phyloP scores from a whole-genome alignment of 2,888 invertebrate species.

The Macaria notata region DNA sequence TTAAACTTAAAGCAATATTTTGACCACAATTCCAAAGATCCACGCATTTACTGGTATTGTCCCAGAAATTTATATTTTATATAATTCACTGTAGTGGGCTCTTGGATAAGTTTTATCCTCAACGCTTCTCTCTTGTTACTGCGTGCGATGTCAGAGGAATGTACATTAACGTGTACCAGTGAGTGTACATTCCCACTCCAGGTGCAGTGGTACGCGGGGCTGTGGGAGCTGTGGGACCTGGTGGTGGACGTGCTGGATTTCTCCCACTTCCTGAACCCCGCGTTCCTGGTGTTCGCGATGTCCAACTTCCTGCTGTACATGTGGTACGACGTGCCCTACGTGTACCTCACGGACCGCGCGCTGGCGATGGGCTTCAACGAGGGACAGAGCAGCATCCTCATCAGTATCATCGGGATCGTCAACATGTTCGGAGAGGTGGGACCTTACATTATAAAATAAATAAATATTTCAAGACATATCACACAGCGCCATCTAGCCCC shows the following conservation, averaged over 20 bases:
- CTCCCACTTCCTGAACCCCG: conserved; percentile 88
- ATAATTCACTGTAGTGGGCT: too few relatives aligned
- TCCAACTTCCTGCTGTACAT: conserved; percentile 95
- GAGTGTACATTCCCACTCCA: conserved; percentile 37
- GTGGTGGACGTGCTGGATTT: conserved; percentile 90
- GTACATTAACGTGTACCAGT: too few relatives aligned
- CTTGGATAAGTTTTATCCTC: too few relatives aligned
- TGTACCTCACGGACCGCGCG: conserved; percentile 93
- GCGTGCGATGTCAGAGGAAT: too few relatives aligned
- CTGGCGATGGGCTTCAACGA: conserved; percentile 87
- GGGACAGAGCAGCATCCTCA: conserved; percentile 89
- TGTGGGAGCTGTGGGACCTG: conserved; percentile 90
- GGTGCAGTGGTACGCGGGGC: conserved; percentile 86
- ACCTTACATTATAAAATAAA: not conserved
- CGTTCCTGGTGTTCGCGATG: conserved; percentile 89
- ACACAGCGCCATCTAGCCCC: too few relatives aligned
- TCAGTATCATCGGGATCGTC: conserved; percentile 92
- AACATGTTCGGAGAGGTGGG: conserved; percentile 95
- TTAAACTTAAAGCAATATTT: too few relatives aligned
- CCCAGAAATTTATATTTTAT: too few relatives aligned
- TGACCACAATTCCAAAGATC: too few relatives aligned
- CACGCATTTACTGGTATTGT: too few relatives aligned
- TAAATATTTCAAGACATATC: too few relatives aligned
- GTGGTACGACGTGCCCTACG: conserved; percentile 97
- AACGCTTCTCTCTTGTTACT: too few relatives aligned